Conservation (phyloP, 2,888 invertebrate species). For the Eristalinus aeneus region DNA sequence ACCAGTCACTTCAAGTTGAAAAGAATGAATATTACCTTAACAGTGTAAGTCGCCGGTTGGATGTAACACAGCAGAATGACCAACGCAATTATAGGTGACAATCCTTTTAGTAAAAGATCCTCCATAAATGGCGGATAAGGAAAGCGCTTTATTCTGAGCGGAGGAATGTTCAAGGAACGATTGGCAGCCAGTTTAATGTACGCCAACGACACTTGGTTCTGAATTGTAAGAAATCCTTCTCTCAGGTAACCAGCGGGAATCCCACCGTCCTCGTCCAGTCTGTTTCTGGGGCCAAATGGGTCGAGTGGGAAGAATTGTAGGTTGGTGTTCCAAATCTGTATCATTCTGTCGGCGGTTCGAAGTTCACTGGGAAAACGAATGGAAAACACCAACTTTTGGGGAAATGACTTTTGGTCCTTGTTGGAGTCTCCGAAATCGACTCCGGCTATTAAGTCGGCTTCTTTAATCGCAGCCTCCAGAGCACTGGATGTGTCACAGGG, state of each 20-base stretch:
- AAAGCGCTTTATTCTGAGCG: constrained; percentile 72
- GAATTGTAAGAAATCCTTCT: constrained; percentile 85
- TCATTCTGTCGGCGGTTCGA: constrained; percentile 46
- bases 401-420: constrained; percentile 61
- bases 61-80: constrained; percentile 89
- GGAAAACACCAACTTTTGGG: constrained; percentile 60
- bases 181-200: constrained; percentile 72
- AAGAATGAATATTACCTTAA: constrained; percentile 80
- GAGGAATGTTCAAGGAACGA: constrained; percentile 40
- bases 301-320: constrained; percentile 48
- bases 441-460: constrained; percentile 75
- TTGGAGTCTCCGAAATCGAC: constrained; percentile 83
- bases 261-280: constrained; percentile 77
- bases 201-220: constrained; percentile 82
- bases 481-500: not conserved
- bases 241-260: constrained; percentile 81
- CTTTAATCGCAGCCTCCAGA: constrained; percentile 13
- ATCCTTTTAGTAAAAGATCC: constrained; percentile 84
- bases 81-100: constrained; percentile 86
- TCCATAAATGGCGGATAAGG: constrained; percentile 81
- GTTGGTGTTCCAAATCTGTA: constrained; percentile 73
- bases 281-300: constrained; percentile 38
- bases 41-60: constrained; percentile 88
- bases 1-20: constrained; percentile 63
- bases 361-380: constrained; percentile 74